Evolutionary conservation across 2,113 vertebrate species (phyloP).

Genomic region (Lates calcarifer): DNA sequence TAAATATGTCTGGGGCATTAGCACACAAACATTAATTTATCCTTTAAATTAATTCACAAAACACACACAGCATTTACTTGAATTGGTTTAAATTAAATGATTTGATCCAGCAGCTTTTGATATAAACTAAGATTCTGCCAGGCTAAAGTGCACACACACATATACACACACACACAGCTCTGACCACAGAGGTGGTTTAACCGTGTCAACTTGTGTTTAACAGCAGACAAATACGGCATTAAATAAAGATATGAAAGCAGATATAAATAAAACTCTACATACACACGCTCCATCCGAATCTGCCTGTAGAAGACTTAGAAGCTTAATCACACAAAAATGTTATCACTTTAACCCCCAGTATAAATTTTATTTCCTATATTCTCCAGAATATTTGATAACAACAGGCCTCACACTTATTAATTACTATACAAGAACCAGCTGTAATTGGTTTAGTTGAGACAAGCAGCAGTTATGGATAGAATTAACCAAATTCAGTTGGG

Average conservation of each 20-base stretch:
- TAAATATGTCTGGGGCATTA: slow-evolving; percentile 12
- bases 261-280: neutral
- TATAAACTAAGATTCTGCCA: slow-evolving; percentile 3
- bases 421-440: slow-evolving; percentile 93
- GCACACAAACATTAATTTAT: slow-evolving; percentile 11
- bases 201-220: neutral
- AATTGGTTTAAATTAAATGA: neutral
- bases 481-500: slow-evolving; percentile 95
- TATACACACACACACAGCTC: neutral
- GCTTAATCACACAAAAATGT: slow-evolving; percentile 20
- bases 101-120: neutral
- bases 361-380: slow-evolving; percentile 43
- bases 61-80: neutral
- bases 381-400: slow-evolving; percentile 69
- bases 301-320: slow-evolving; percentile 21
- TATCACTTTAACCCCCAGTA: slow-evolving; percentile 7
- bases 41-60: neutral
- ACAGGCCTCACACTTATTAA: slow-evolving; percentile 90
- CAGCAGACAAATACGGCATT: slow-evolving; percentile 7
- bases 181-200: slow-evolving; percentile 27
- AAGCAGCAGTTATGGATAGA: slow-evolving; percentile 94
- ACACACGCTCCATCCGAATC: neutral
- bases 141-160: neutral
- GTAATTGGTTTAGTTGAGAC: slow-evolving; percentile 97
- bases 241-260: slow-evolving; percentile 4